These are phyloP conservation scores for Borostomias antarcticus DNA, from an alignment of 2,797 vertebrate genomes.

Conservation along the genomic window DNA sequence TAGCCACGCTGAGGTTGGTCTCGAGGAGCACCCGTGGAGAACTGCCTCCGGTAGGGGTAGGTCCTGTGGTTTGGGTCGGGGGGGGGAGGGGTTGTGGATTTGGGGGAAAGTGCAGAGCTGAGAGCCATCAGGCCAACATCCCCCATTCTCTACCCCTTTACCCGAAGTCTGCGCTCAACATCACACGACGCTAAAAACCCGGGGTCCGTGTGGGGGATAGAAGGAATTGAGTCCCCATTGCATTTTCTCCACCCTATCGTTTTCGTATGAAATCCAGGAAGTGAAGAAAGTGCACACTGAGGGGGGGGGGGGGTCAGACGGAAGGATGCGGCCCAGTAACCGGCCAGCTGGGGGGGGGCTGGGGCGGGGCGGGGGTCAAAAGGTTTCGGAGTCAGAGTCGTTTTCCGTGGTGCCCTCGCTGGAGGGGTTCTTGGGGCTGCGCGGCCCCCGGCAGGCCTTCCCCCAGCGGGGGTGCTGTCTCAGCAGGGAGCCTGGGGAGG, in stretches of 20 bases:
- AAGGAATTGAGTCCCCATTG: background rate
- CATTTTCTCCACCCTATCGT: background rate
- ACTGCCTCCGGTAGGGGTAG: conserved; percentile 22
- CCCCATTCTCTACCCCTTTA: conserved; percentile 34
- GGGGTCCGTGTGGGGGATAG: background rate
- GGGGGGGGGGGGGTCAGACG: conserved; percentile 3
- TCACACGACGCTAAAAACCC: background rate
- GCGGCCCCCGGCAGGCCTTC: conserved; percentile 59
- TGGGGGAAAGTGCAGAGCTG: conserved; percentile 18
- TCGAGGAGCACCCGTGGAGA: conserved; percentile 63
- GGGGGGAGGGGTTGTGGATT: background rate
- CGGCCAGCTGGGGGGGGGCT: background rate
- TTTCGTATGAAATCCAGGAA: background rate
- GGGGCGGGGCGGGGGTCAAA: conserved; percentile 81
- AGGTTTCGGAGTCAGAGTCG: conserved; percentile 95
- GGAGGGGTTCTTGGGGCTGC: conserved; percentile 71
- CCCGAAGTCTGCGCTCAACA: conserved; percentile 9
- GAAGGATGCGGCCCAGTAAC: conserved; percentile 25
- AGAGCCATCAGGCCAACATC: conserved; percentile 16
- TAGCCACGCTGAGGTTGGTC: conserved; percentile 54
- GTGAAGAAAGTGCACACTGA: conserved; percentile 1
- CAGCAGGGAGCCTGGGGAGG: conserved; percentile 89
- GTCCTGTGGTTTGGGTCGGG: conserved; percentile 14
- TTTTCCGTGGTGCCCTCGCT: conserved; percentile 83
- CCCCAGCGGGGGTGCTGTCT: conserved; percentile 68